Base-by-base conservation (phyloP, 2,113 vertebrate genomes). In the Acanthochromis polyacanthus region DNA sequence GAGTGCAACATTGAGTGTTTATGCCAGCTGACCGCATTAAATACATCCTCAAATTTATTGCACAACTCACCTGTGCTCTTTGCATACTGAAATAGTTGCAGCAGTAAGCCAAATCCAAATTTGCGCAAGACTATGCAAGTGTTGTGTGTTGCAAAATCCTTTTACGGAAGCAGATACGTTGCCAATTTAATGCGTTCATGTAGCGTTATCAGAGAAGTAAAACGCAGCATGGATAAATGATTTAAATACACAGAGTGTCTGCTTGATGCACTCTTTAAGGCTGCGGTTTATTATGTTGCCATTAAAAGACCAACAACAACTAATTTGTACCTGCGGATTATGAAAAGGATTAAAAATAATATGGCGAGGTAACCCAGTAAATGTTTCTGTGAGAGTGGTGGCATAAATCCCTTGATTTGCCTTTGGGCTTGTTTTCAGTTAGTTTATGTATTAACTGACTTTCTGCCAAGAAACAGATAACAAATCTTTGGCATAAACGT, bases 61-160 rank as follows among this genome's bases (percentile, higher is more conserved):
- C 20, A 22, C 15, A 75, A 53, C 23, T 86, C 75, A 79, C 76
- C 69, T 81, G 71, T 22, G 46, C 19, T n/a, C 66, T 22, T 11
- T 8, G 28, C 15, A 22, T 3, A 22, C 17, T 60, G 7, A 38
- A 40, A 58, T 4, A n/a, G 8, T 19, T 22, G 12, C 38, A 52
- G 19, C 25, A 40, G 10, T 19, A 17, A 40, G 16, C 8, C 22
- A 59, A 46, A 71, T 50, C 10, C 11, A 25, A 28, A 1, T 8
- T 15, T 1, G 32, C 3, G 6, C 14, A 40, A 1, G 10, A 22
- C 25, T 19, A 19, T 16, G 19, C 46, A 48, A 15, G 45, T 10
- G 38, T 16, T 2, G 17, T 36, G 14, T 17, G 14, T 7, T 28
- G 40, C 15, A 53, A 16, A 64, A 20, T 22, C 8, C 16, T 43